Percentiles rank a stretch among this genome's conserved stretches.
phyloP scores from a whole-genome alignment of 2,888 invertebrate species.

The Drosophila niveifrons region DNA sequence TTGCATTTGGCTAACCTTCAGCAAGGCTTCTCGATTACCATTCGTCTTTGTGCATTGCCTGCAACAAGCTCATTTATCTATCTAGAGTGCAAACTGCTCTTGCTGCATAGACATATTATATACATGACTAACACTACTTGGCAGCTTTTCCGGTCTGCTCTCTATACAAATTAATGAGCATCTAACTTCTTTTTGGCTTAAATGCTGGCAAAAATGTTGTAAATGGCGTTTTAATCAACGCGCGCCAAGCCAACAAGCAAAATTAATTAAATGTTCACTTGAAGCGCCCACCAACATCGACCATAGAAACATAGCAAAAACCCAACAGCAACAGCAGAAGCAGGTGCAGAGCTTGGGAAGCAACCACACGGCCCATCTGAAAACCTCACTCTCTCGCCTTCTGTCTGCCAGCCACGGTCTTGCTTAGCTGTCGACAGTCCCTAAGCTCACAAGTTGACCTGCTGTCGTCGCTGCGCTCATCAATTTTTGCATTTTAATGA shows the following conservation, averaged over 20 bases:
- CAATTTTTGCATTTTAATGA: slow-evolving; percentile 79
- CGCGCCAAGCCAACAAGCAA: slow-evolving; percentile 59
- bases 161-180: slow-evolving; percentile 67
- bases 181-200: slow-evolving; percentile 51
- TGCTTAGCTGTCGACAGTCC: background rate
- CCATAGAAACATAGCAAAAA: background rate
- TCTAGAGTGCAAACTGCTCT: slow-evolving; percentile 13
- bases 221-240: slow-evolving; percentile 74
- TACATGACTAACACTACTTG: slow-evolving; percentile 2
- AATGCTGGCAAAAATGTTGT: slow-evolving; percentile 60
- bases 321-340: background rate
- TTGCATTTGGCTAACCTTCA: slow-evolving; percentile 3
- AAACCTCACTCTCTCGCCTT: background rate
- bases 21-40: slow-evolving; percentile 28
- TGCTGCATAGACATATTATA: slow-evolving; percentile 18
- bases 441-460: slow-evolving; percentile 30
- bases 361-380: background rate
- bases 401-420: background rate
- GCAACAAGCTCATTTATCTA: slow-evolving; percentile 37
- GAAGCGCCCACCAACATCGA: slow-evolving; percentile 16
- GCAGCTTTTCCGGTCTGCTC: slow-evolving; percentile 19
- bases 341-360: background rate
- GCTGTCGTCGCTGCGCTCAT: slow-evolving; percentile 52
- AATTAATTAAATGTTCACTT: slow-evolving; percentile 76
- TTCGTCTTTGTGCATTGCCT: slow-evolving; percentile 31